phyloP scores from a whole-genome alignment of 2,113 vertebrate species.

The Tachycineta bicolor region DNA sequence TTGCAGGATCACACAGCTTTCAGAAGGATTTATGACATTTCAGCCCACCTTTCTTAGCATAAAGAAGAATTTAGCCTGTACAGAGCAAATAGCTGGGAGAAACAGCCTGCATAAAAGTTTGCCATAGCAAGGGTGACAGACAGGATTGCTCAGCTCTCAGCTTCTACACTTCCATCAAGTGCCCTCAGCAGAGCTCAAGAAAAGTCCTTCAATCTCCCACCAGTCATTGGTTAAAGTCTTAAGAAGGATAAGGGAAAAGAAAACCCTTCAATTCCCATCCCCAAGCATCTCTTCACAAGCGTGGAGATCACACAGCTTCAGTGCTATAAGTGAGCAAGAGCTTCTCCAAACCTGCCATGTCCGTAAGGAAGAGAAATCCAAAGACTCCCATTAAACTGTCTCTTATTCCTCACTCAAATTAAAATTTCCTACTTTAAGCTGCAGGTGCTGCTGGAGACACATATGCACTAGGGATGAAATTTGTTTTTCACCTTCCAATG shows the following conservation, averaged over 20 bases:
- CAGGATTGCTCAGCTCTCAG: neutral
- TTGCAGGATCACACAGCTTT: neutral
- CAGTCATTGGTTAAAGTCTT: neutral
- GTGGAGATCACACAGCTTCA: neutral
- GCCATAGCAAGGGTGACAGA: neutral
- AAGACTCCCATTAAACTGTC: neutral
- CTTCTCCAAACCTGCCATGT: neutral
- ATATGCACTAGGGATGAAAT: neutral
- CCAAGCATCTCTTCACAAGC: neutral
- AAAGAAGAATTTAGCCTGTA: neutral
- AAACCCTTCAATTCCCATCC: neutral
- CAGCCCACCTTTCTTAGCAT: neutral
- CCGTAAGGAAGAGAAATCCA: neutral
- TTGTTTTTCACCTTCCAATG: neutral
- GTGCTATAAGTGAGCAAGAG: neutral
- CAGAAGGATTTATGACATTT: neutral
- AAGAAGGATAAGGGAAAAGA: neutral
- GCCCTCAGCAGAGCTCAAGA: neutral
- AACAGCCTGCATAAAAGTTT: neutral
- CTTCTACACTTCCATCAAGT: neutral
- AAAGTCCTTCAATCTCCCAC: neutral
- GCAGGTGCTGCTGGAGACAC: neutral
- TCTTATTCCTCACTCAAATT: neutral
- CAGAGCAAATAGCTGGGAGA: neutral
- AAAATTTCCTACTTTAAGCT: neutral